Percentiles rank a stretch among this genome's conserved stretches.
Conservation (phyloP, 2,797 vertebrate genomes). For the Alfaro cultratus region DNA sequence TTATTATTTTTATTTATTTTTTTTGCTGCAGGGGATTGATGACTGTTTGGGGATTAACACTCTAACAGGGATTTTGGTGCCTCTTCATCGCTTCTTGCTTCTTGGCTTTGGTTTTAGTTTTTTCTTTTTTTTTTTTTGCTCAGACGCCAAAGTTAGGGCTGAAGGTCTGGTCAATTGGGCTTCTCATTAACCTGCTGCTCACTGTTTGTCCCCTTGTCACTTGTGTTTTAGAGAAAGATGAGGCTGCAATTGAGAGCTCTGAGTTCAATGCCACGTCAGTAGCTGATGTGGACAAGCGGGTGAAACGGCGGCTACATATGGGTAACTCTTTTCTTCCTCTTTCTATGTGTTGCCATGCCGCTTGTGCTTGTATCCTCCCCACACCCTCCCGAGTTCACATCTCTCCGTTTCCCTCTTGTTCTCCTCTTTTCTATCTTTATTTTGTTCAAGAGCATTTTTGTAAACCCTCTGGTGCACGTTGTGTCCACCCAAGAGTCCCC, state of each 20-base stretch:
- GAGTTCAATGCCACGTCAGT: constrained; percentile 99
- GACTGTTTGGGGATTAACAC: constrained; percentile 85
- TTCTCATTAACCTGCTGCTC: constrained; percentile 99
- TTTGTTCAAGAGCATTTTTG: constrained; percentile 32
- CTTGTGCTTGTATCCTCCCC: constrained; percentile 82
- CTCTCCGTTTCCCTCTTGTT: constrained; percentile 59
- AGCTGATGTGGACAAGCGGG: constrained; percentile 99
- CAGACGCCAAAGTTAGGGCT: constrained; percentile 88
- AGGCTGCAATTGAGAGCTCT: constrained; percentile 99
- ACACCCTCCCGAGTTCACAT: constrained; percentile 43
- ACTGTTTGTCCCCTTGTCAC: constrained; percentile 98
- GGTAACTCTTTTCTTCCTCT: constrained; percentile 99
- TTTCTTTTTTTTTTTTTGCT: constrained; percentile 73
- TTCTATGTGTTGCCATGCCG: constrained; percentile 95
- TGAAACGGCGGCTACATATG: constrained; percentile 99
- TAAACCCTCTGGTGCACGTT: constrained; percentile 62
- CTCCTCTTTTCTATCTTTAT: constrained; percentile 60
- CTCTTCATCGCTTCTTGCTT: constrained; percentile 86
- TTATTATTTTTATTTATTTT: constrained; percentile 72
- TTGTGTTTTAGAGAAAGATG: constrained; percentile 99
- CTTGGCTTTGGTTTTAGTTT: constrained; percentile 80
- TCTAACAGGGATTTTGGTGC: constrained; percentile 87
- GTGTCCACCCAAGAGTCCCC: constrained; percentile 59
- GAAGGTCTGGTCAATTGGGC: constrained; percentile 90
- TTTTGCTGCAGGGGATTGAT: constrained; percentile 69